Evolutionary conservation across 2,888 invertebrate genomes (phyloP).

Genomic region (Caenorhabditis wallacei): DNA sequence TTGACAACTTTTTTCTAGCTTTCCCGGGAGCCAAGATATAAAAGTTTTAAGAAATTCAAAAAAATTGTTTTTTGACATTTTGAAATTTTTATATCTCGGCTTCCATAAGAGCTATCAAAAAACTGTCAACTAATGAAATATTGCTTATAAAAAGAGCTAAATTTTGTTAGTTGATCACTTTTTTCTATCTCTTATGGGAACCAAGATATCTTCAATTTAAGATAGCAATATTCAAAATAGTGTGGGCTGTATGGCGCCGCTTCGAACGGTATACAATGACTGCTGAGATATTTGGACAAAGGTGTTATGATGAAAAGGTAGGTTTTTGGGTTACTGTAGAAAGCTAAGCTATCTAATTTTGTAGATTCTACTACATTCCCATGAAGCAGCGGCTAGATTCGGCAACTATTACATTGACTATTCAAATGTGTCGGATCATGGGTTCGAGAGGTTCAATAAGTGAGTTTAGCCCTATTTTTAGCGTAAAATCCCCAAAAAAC

Average conservation of each 20-base stretch:
- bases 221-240: constrained; percentile 65
- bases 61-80: no score
- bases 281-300: constrained; percentile 59
- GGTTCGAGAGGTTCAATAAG: constrained; percentile 32
- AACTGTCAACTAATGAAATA: no score
- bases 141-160: no score
- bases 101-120: no score
- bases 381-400: constrained; percentile 11
- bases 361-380: constrained; percentile 45
- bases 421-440: constrained; percentile 41
- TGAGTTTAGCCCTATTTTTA: constrained; percentile 1
- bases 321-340: not conserved
- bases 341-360: not conserved
- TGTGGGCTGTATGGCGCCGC: constrained; percentile 61
- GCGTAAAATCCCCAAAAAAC: not conserved
- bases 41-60: no score
- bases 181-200: no score
- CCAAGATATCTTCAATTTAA: no score
- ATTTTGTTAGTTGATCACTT: no score
- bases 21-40: no score
- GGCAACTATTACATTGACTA: constrained; percentile 39
- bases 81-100: no score
- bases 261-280: constrained; percentile 60
- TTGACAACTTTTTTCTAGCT: no score
- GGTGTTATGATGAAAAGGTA: constrained; percentile 57